These are phyloP conservation scores for Galerucella nymphaeae DNA, from an alignment of 2,888 invertebrate genomes.

Conservation along the genomic window DNA sequence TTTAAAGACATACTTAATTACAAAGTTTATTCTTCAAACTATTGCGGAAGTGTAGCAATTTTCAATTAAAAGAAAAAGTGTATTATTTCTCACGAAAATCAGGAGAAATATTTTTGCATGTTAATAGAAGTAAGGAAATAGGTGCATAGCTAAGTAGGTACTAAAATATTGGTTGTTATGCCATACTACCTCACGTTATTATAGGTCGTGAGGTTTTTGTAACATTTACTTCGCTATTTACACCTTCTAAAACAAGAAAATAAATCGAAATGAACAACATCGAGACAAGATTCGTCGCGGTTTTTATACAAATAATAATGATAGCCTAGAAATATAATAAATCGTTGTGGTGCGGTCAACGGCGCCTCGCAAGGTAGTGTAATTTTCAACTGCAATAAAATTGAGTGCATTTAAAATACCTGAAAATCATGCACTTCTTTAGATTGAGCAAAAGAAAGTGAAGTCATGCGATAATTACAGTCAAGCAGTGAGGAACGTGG, in stretches of 20 bases:
- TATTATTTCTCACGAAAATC: background rate
- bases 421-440: too few relatives aligned
- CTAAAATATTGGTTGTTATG: slow-evolving; percentile 15
- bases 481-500: too few relatives aligned
- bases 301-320: slow-evolving; percentile 14
- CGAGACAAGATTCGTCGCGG: slow-evolving; percentile 14
- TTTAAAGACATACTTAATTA: background rate
- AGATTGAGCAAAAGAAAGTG: too few relatives aligned
- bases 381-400: too few relatives aligned
- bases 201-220: slow-evolving; percentile 42
- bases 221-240: slow-evolving; percentile 43
- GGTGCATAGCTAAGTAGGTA: slow-evolving; percentile 7
- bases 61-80: background rate
- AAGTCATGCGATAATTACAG: too few relatives aligned
- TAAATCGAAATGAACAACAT: slow-evolving; percentile 21
- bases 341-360: too few relatives aligned
- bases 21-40: background rate
- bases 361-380: too few relatives aligned
- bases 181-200: slow-evolving; percentile 30
- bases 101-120: background rate
- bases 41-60: background rate
- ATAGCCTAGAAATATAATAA: slow-evolving; percentile 6
- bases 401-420: too few relatives aligned
- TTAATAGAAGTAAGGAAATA: slow-evolving; percentile 8
- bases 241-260: slow-evolving; percentile 34